Evolutionary conservation across 2,113 vertebrate species (phyloP).

Genomic region (Gracilinanus agilis): DNA sequence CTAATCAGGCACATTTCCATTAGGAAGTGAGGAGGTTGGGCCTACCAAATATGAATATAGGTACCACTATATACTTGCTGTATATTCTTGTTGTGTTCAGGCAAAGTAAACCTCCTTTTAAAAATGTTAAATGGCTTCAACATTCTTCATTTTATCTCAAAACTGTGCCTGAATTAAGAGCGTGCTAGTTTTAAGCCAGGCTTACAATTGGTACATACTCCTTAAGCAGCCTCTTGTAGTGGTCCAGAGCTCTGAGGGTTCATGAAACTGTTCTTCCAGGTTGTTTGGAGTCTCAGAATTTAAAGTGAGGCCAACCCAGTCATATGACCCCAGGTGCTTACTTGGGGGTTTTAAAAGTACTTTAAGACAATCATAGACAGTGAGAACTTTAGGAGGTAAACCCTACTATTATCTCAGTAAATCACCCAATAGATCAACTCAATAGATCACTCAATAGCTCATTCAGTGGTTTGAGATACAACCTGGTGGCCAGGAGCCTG

Average conservation of each 20-base stretch:
- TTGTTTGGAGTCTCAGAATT: background rate
- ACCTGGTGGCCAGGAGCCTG: too few species aligned
- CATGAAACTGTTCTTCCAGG: background rate
- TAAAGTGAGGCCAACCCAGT: background rate
- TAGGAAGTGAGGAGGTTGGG: background rate
- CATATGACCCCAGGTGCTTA: background rate
- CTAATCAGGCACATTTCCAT: background rate
- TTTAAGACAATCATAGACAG: background rate
- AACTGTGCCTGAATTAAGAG: background rate
- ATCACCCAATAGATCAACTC: too few species aligned
- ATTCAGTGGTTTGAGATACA: too few species aligned
- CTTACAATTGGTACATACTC: background rate
- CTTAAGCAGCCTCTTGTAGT: background rate
- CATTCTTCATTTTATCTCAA: background rate
- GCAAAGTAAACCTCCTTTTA: background rate
- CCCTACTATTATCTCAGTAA: too few species aligned
- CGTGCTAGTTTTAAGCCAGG: background rate
- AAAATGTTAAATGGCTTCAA: background rate
- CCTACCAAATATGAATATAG: background rate
- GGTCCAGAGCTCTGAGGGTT: background rate
- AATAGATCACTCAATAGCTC: too few species aligned
- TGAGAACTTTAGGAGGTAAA: too few species aligned
- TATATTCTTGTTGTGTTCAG: background rate
- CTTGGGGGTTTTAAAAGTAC: background rate
- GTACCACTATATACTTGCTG: background rate